Evolutionary conservation across 2,888 invertebrate species (phyloP).

Genomic region (Drosophila tanythrix): DNA sequence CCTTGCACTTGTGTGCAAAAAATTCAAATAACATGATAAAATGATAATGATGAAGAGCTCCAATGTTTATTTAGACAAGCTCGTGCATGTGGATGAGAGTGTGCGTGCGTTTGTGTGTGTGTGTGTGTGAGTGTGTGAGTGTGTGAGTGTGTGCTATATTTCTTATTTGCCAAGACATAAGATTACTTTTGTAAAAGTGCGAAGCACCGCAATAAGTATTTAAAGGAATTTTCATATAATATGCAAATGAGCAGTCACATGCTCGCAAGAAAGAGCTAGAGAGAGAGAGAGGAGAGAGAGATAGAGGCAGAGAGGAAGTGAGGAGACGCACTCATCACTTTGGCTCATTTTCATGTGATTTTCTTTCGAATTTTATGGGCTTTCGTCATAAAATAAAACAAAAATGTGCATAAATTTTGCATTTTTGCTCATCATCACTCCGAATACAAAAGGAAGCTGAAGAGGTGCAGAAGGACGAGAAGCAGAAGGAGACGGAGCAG

Average conservation of each 20-base stretch:
- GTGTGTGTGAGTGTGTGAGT: constrained; percentile 2
- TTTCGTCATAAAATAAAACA: constrained; percentile 75
- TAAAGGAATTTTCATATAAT: constrained; percentile 78
- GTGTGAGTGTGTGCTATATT: constrained; percentile 35
- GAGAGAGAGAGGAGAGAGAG: constrained; percentile 3
- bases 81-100: neutral
- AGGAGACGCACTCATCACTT: constrained; percentile 27
- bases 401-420: constrained; percentile 74
- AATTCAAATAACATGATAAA: constrained; percentile 75
- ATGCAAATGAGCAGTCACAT: constrained; percentile 64
- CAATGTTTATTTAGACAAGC: constrained; percentile 68
- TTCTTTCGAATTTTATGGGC: constrained; percentile 75
- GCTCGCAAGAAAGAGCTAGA: constrained; percentile 19
- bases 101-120: neutral
- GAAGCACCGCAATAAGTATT: constrained; percentile 76
- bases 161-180: constrained; percentile 52
- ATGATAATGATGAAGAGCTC: constrained; percentile 75
- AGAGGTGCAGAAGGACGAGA: neutral
- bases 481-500: neutral
- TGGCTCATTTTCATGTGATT: constrained; percentile 68
- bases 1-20: constrained; percentile 57
- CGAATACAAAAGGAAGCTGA: neutral
- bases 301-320: neutral
- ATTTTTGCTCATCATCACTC: constrained; percentile 51
- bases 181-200: constrained; percentile 72